A percentile compares a stretch with the other conserved stretches of the same genome.
Evolutionary conservation across 2,797 vertebrate genomes (phyloP).

Genomic region (Loris lydekkerianus): DNA sequence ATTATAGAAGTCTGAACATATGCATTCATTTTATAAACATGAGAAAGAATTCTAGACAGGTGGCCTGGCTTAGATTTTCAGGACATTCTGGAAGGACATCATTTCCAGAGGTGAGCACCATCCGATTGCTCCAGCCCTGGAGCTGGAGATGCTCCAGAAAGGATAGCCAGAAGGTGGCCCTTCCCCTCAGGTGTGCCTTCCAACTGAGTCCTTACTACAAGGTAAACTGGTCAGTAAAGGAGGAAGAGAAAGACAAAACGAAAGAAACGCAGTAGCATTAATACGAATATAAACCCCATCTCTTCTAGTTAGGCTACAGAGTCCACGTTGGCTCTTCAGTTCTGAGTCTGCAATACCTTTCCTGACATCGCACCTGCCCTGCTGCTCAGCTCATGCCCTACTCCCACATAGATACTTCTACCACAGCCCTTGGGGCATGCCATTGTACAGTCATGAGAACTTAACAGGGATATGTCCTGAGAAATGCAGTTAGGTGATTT

Average conservation of each 20-base stretch:
- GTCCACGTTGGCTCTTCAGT: not conserved
- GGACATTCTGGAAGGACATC: not conserved
- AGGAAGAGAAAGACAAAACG: fast-evolving
- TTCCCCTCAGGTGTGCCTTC: not conserved
- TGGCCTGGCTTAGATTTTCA: not conserved
- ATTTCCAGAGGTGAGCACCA: not conserved
- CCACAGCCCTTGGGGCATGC: fast-evolving
- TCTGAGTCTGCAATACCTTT: not conserved
- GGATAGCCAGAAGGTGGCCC: not conserved
- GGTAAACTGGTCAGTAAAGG: not conserved
- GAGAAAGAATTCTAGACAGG: not conserved
- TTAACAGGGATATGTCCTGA: not conserved
- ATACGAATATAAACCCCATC: not conserved
- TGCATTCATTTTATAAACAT: not conserved
- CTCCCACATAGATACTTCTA: too few species aligned
- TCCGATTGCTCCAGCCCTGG: too few species aligned
- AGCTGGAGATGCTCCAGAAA: not conserved
- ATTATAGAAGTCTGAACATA: not conserved
- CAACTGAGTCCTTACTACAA: not conserved
- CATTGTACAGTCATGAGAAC: not conserved
- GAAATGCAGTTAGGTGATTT: not conserved
- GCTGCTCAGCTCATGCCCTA: not conserved
- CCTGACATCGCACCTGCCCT: not conserved
- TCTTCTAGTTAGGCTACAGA: not conserved
- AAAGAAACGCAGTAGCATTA: not conserved